A percentile compares a stretch with the other conserved stretches of the same genome.
Conservation (phyloP, 2,113 vertebrate species). For the Clarias magur region DNA sequence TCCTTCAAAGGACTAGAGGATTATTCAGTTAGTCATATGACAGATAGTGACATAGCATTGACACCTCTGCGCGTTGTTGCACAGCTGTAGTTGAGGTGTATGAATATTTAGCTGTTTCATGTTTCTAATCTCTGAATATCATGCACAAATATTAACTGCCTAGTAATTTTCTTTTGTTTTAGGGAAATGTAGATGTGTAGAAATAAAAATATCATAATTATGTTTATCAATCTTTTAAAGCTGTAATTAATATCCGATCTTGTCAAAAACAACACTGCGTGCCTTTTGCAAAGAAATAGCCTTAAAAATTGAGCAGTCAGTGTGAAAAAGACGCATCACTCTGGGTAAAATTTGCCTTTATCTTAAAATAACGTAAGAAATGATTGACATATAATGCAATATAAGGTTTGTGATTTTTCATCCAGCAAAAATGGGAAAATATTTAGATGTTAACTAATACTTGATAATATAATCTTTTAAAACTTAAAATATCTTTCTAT, state of each 20-base stretch:
- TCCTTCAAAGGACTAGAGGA: neutral
- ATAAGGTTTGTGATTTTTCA: neutral
- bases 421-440: neutral
- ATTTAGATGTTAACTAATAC: neutral
- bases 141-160: neutral
- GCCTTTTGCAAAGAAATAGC: neutral
- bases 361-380: neutral
- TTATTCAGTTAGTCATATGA: conserved; percentile 1
- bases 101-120: conserved; percentile 10
- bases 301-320: neutral
- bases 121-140: neutral
- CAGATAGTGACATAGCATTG: neutral
- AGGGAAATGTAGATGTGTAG: neutral
- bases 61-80: conserved; percentile 9
- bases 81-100: conserved; percentile 7
- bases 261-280: neutral
- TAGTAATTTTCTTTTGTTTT: neutral
- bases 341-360: neutral
- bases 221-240: neutral
- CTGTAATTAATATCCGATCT: neutral
- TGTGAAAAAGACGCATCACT: neutral
- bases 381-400: neutral
- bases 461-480: neutral
- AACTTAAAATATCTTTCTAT: neutral
- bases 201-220: neutral